Base-by-base conservation (phyloP, 2,888 invertebrate genomes). In the Agrenia bidenticulata region DNA sequence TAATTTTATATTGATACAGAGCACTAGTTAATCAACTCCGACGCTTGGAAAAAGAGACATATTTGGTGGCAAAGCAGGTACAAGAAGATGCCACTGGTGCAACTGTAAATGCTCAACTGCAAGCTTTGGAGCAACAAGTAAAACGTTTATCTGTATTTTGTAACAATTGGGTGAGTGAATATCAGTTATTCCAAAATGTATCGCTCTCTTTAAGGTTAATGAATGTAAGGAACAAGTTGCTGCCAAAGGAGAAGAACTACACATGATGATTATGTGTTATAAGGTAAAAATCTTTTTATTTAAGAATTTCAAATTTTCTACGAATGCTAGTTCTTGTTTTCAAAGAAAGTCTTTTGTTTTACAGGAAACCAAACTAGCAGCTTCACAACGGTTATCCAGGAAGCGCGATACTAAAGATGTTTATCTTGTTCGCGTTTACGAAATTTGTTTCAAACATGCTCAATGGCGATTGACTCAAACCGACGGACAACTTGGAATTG, bases 391-490 rank as follows among this genome's bases (percentile, higher is more conserved):
- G 19, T 54, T 76, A 5, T 76, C 75, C 2, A 64, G 76, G 39
- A 75, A 74, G 56, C 58, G 74, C 9, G 86, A 89, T 78, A 88
- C 88, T 77, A 87, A 88, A 2, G 85, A 89, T 26, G 87, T 89
- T 0, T 88, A 89, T 60, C 78, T 82, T 23, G 90, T 93, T 26
- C 84, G 95, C 39, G 87, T 89, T 1, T 91, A 90, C 77, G 94
- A 98, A 83, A 97, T 99, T 77, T 98, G 95, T 81, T 99, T 99
- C 81, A 96, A 97, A 81, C 92, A 94, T 78, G 98, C 98, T 2
- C 91, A 94, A 78, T 99, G 99, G 99, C 82, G 97, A 42, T 85
- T 99, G 73, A 99, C 98, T 0, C 97, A 99, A 80, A 89, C 91
- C 0, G 98, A 99, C 81, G 99, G 99, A 0, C 98, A 97, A 81